Evolutionary conservation across 1,140 invertebrate genomes (phyloP), one percentile per base, ranked within the genome.

Genomic region (Phthorimaea operculella): DNA sequence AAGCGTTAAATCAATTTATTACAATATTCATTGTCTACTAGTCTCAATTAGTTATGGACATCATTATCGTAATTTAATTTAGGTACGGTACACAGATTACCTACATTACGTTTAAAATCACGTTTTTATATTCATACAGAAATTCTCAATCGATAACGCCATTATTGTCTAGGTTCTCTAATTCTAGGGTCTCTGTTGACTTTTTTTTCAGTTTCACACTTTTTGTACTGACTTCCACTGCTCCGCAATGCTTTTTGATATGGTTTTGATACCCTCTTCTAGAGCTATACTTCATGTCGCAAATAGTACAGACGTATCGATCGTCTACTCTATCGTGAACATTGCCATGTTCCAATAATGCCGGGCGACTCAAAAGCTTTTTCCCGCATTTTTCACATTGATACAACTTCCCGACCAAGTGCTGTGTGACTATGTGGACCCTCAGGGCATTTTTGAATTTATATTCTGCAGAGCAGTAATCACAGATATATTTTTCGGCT

Each of bases 311-410:
- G 1, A 66, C 52, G 44, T 54, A 64, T 49, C 68, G 57, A 54
- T 72, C 66, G 0, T 36, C 1, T 1, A 68, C 50, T 56, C 52
- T 62, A 8, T 64, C 57, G 44, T 72, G 70, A 4, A 55, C 64
- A 15, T 70, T 68, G n/a, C 48, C 48, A 53, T 72, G 70, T 28
- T 72, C 70, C 0, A 15, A n/a, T 9, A 47, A 17, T 9, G 16
- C 44, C 8, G 44, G 4, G 12, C n/a, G 44, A 36, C 59, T 70
- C 4, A 44, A 47, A 9, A 68, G 62, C 8, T 36, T 60, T 34
- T 73, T 73, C 0, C 64, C 70, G 12, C 70, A 73, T n/a, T 54
- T 47, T 8, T 64, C 60, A 17, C 70, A 73, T 45, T 70, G 70
- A 10, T 59, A 57, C 8, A 33, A 3, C 33, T 42, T 55, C 2